A percentile compares a stretch with the other conserved stretches of the same genome.
phyloP scores from a whole-genome alignment of 2,113 vertebrate species.

The Solea senegalensis region DNA sequence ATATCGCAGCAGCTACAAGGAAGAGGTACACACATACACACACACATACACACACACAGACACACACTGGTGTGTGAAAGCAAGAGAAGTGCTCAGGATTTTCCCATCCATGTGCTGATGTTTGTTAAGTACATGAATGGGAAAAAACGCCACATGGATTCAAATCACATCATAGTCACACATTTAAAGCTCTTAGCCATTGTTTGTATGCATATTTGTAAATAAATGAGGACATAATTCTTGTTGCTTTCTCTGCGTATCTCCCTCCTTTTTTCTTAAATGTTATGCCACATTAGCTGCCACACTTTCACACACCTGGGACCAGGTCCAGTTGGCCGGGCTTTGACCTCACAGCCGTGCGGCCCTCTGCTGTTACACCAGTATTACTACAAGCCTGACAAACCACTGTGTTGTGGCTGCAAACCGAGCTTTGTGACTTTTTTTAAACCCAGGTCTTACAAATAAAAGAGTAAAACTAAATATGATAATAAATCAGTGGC shows the following conservation, averaged over 20 bases:
- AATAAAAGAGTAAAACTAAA: neutral
- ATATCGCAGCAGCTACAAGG: constrained; percentile 93
- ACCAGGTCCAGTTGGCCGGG: constrained; percentile 25
- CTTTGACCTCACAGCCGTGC: constrained; percentile 34
- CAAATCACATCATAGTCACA: too few species aligned
- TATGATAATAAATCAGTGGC: too few species aligned
- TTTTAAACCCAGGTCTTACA: neutral
- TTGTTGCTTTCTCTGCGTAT: neutral
- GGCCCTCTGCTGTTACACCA: constrained; percentile 67
- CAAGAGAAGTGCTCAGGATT: too few species aligned
- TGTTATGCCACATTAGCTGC: constrained; percentile 18
- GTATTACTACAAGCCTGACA: constrained; percentile 47
- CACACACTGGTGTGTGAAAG: neutral
- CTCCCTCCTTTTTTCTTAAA: neutral
- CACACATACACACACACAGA: constrained; percentile 9
- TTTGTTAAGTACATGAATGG: neutral
- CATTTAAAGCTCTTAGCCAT: too few species aligned
- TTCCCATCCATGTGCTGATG: neutral
- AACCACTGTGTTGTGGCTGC: neutral
- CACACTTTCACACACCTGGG: constrained; percentile 17
- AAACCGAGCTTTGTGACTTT: neutral
- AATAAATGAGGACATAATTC: neutral
- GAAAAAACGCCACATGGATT: too few species aligned
- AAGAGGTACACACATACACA: constrained; percentile 83
- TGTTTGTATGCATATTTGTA: constrained; percentile 1